Percentiles rank a stretch among this genome's conserved stretches.
Evolutionary conservation across 2,113 vertebrate genomes (phyloP).

Genomic region (Actenoides hombroni): DNA sequence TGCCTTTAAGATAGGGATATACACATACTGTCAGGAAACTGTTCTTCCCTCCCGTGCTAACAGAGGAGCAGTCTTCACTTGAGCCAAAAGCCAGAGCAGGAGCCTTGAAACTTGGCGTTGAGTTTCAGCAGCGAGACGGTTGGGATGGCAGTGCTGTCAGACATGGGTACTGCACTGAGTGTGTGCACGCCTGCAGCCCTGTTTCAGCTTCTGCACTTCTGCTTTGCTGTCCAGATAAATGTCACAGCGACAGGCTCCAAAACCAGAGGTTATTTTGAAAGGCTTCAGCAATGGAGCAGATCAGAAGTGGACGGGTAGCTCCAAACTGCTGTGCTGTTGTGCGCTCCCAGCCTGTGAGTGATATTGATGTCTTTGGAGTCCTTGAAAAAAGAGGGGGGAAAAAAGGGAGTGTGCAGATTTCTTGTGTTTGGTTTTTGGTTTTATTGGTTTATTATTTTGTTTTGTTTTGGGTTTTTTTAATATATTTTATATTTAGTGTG

Average conservation of each 20-base stretch:
- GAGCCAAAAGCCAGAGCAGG: neutral
- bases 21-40: neutral
- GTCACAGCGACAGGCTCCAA: too few species aligned
- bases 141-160: neutral
- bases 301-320: neutral
- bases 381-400: neutral
- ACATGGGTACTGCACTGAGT: too few species aligned
- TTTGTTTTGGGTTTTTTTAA: neutral
- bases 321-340: neutral
- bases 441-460: neutral
- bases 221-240: neutral
- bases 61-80: neutral
- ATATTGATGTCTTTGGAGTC: neutral
- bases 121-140: neutral
- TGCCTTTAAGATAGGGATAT: neutral
- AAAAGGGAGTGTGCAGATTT: neutral
- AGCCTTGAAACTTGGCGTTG: neutral
- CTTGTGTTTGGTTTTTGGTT: too few species aligned
- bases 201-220: neutral
- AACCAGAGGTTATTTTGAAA: neutral
- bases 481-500: neutral
- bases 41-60: neutral
- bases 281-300: neutral
- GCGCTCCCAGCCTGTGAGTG: neutral
- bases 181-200: fast-evolving